Base-by-base conservation (phyloP, 2,113 vertebrate genomes). In the Coryphaenoides rupestris region DNA sequence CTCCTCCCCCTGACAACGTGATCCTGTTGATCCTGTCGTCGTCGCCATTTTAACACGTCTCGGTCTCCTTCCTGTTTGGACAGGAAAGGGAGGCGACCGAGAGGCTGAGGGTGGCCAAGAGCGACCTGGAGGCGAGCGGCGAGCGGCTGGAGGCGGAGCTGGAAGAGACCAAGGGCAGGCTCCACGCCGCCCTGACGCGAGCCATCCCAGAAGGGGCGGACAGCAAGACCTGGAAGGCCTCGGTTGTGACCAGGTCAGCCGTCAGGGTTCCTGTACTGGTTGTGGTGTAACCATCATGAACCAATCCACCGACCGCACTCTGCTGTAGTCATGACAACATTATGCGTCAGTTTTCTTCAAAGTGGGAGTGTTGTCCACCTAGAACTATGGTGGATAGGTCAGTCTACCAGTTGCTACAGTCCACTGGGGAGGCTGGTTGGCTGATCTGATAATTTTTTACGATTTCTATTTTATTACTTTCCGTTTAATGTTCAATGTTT, bases 31-130 rank as follows among this genome's bases (percentile, higher is more conserved):
- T n/a, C n/a, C n/a, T n/a, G n/a, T n/a, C n/a, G n/a, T n/a, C n/a
- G n/a, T n/a, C n/a, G n/a, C n/a, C n/a, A n/a, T n/a, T n/a, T 17
- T 6, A 50, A 50, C 9, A 21, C 3, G n/a, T 19, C 2, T 19
- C 10, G 19, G 19, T 1, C n/a, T 9, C 2, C 14, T 46, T 49
- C 22, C 3, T 21, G 58, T 63, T 70, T 65, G 26, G 55, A 53
- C 62, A 99, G 96, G 94, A 98, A 82, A 74, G 76, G 24, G 95
- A 95, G 73, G 79, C 82, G 55, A 69, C 82, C 19, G 94, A 96
- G 71, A 92, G 90, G 76, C 83, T 98, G 61, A 88, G 87, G 67
- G 93, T 92, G 74, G 82, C 86, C 0, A 95, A 93, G 81, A 91
- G 82, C 40, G 91, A 84, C 57, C 71, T 96, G 80, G 94, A 96